Evolutionary conservation across 2,797 vertebrate species (phyloP).

Genomic region (Artibeus jamaicensis): DNA sequence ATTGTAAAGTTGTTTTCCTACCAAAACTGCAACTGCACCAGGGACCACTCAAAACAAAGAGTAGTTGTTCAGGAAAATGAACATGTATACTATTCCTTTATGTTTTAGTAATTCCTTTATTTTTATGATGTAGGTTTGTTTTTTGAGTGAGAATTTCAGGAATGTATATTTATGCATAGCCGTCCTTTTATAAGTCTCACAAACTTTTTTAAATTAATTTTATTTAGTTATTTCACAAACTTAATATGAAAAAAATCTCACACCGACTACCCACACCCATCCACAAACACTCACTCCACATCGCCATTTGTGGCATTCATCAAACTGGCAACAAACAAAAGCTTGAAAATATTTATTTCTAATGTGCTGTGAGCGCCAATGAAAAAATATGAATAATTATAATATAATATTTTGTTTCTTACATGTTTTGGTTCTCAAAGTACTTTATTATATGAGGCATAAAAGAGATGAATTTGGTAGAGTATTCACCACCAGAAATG

Average conservation of each 20-base stretch:
- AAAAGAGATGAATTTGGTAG: not conserved
- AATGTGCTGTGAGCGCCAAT: not conserved
- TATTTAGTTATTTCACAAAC: too few species aligned
- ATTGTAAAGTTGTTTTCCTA: constrained; percentile 6
- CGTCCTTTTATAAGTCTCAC: not conserved
- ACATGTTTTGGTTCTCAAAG: not conserved
- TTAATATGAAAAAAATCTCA: not conserved
- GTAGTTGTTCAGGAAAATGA: not conserved
- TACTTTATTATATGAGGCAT: not conserved
- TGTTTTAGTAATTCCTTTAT: not conserved
- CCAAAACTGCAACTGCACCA: not conserved
- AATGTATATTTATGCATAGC: not conserved
- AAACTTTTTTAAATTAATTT: too few species aligned
- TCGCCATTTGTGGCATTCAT: not conserved
- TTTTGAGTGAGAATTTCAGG: not conserved
- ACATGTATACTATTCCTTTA: not conserved
- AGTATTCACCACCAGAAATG: not conserved
- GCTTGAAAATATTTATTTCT: not conserved
- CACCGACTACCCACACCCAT: fast-evolving
- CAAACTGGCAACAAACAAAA: not conserved
- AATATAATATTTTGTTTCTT: not conserved
- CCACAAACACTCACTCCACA: not conserved
- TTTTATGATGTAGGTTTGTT: not conserved
- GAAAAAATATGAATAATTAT: not conserved
- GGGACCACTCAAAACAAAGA: not conserved